Percentiles rank a stretch among this genome's conserved stretches.
Conservation (phyloP, 1,140 invertebrate species). For the Armadillidium nasatum region DNA sequence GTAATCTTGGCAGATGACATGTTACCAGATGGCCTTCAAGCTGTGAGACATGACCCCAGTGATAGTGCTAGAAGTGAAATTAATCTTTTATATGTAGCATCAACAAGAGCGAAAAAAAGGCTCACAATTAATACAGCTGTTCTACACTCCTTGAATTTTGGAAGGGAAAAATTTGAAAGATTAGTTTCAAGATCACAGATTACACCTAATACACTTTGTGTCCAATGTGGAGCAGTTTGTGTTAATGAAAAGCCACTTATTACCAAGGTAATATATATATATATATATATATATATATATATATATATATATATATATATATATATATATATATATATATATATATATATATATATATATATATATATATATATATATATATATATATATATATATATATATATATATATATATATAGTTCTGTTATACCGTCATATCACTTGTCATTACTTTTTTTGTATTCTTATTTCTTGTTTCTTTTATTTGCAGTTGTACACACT, state of each 20-base stretch:
- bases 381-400: no score
- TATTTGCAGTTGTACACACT: constrained; percentile 3
- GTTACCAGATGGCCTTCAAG: background rate
- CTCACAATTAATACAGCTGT: constrained; percentile 35
- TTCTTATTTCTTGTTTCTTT: background rate
- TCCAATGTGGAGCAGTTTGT: constrained; percentile 12
- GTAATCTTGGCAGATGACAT: constrained; percentile 39
- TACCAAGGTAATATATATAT: constrained; percentile 21
- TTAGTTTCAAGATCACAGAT: constrained; percentile 7
- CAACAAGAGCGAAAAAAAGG: constrained; percentile 38
- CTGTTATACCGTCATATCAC: no score
- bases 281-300: background rate
- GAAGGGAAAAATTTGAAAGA: constrained; percentile 23
- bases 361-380: no score
- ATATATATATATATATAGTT: no score
- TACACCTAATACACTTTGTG: background rate
- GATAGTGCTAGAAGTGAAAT: constrained; percentile 27
- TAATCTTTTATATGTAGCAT: constrained; percentile 41
- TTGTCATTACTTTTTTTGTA: background rate
- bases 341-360: no score
- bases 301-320: no score
- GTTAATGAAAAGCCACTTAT: constrained; percentile 8
- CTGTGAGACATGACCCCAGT: background rate
- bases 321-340: no score
- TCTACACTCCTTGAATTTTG: constrained; percentile 23